Percentiles rank a stretch among this genome's conserved stretches.
phyloP scores from a whole-genome alignment of 2,113 vertebrate genomes.

The Neogobius melanostomus region DNA sequence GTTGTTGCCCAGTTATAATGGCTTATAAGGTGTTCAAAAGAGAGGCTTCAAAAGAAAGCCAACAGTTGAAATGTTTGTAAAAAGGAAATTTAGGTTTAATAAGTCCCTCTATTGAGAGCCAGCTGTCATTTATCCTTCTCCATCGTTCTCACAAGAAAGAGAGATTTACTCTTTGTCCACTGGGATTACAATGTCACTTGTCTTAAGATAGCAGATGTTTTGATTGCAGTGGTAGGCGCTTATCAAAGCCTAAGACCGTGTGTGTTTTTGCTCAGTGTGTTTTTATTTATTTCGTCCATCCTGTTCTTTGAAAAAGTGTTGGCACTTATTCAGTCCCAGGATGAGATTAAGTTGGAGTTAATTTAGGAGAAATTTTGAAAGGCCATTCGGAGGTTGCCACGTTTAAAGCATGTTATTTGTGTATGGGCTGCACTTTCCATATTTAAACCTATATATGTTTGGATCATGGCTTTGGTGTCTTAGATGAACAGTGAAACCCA shows the following conservation, averaged over 20 bases:
- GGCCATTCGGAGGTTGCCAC: slow-evolving; percentile 49
- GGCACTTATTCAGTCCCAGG: slow-evolving; percentile 68
- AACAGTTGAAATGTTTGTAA: slow-evolving; percentile 72
- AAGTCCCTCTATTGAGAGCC: slow-evolving; percentile 74
- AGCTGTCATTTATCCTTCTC: slow-evolving; percentile 67
- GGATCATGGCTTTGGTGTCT: neutral
- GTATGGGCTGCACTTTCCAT: neutral
- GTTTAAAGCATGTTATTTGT: slow-evolving; percentile 62
- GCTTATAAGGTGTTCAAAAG: slow-evolving; percentile 72
- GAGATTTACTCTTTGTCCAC: slow-evolving; percentile 79
- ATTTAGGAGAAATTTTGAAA: slow-evolving; percentile 65
- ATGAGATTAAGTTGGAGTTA: slow-evolving; percentile 68
- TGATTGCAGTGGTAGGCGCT: slow-evolving; percentile 74
- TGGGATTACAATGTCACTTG: slow-evolving; percentile 82
- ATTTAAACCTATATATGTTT: neutral
- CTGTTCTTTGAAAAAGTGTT: slow-evolving; percentile 63
- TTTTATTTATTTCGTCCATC: slow-evolving; percentile 61
- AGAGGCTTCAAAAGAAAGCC: slow-evolving; percentile 36
- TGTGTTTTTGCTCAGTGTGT: slow-evolving; percentile 58
- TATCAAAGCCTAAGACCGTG: slow-evolving; percentile 78
- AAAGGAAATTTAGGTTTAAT: slow-evolving; percentile 76
- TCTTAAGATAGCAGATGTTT: slow-evolving; percentile 83
- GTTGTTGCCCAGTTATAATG: slow-evolving; percentile 65
- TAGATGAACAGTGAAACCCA: neutral
- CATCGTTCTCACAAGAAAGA: slow-evolving; percentile 60